Conservation (phyloP, 2,888 invertebrate genomes). For the Cantharis nigra region DNA sequence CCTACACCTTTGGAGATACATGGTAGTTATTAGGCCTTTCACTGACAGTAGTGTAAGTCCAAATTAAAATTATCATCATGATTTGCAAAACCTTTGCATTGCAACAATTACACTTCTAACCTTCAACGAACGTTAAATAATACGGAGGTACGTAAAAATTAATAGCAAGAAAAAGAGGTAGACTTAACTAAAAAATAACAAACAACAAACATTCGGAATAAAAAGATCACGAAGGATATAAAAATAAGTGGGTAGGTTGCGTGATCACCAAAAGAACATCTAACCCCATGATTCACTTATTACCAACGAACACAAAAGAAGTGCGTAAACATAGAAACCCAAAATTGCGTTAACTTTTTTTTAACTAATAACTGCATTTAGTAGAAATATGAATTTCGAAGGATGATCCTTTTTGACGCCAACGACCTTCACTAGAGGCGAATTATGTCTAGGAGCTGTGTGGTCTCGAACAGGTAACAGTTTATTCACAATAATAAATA, state of each 20-base stretch:
- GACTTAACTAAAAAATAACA: not conserved
- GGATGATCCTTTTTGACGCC: conserved; percentile 25
- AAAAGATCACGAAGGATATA: not conserved
- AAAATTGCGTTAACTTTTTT: conserved; percentile 11
- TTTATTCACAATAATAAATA: not conserved
- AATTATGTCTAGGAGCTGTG: conserved; percentile 30
- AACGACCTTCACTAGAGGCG: conserved; percentile 29
- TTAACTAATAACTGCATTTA: conserved; percentile 12
- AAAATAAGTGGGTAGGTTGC: not conserved
- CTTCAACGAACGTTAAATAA: not conserved
- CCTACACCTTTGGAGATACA: not conserved
- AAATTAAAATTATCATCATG: not conserved
- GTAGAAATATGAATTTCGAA: conserved; percentile 2
- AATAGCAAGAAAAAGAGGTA: not conserved
- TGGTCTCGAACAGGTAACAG: conserved; percentile 19
- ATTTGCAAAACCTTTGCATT: not conserved
- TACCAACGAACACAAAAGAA: not conserved
- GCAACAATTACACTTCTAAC: not conserved
- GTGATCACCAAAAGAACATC: not conserved
- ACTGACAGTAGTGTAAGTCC: not conserved
- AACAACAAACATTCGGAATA: not conserved
- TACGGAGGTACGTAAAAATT: not conserved
- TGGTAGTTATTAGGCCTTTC: not conserved
- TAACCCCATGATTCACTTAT: not conserved
- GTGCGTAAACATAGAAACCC: not conserved